Conservation (phyloP, 2,797 vertebrate species). For the Fringilla coelebs region DNA sequence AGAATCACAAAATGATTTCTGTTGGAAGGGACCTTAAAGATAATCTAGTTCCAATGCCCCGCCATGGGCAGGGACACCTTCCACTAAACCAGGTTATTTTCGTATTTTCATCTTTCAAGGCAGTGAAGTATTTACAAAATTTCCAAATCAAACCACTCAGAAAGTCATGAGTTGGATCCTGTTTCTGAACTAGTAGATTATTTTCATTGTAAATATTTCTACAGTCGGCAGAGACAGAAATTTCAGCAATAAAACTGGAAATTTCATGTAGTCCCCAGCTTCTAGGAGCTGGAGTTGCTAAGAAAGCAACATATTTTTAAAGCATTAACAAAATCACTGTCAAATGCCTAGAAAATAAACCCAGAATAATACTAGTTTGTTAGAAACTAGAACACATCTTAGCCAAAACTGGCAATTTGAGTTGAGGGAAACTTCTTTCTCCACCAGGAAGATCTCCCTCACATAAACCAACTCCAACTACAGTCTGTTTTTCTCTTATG, state of each 20-base stretch:
- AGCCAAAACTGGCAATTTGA: neutral
- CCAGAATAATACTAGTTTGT: neutral
- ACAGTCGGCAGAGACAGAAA: neutral
- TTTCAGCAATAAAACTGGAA: neutral
- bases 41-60: neutral
- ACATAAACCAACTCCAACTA: neutral
- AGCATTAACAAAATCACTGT: neutral
- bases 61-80: neutral
- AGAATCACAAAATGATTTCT: neutral
- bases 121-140: neutral
- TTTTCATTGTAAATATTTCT: neutral
- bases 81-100: neutral
- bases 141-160: neutral
- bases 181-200: neutral
- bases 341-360: neutral
- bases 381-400: neutral
- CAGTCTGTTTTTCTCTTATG: neutral
- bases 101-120: neutral
- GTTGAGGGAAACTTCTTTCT: neutral
- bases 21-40: neutral
- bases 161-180: neutral
- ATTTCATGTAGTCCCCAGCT: neutral
- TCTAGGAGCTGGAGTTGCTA: neutral
- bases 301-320: conserved; percentile 4
- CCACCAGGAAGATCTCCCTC: neutral